Percentiles rank a stretch among this genome's conserved stretches.
These are phyloP conservation scores for Trimorus sp. DNA, from an alignment of 2,888 invertebrate genomes.

Conservation along the genomic window DNA sequence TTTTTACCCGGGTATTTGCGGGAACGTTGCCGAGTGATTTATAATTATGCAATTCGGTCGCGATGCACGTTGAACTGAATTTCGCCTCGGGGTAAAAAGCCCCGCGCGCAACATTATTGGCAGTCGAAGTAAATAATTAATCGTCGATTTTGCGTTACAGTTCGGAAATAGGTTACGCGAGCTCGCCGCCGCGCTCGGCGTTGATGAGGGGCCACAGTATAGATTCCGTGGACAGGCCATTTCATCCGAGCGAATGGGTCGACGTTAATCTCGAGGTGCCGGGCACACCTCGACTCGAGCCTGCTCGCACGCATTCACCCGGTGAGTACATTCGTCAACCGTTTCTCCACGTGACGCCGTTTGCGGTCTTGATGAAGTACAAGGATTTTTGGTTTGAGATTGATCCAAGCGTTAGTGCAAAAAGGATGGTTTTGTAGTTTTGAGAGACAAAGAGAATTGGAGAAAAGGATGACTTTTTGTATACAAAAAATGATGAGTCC, in stretches of 20 bases:
- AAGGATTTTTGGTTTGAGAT: no score
- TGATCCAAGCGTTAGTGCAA: no score
- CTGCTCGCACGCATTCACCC: constrained; percentile 74
- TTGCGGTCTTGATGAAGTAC: neutral
- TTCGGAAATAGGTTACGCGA: constrained; percentile 80
- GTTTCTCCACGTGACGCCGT: neutral
- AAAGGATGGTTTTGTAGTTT: no score
- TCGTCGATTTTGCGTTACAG: constrained; percentile 66
- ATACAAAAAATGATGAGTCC: no score
- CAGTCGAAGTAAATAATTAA: constrained; percentile 44
- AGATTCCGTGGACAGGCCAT: constrained; percentile 80
- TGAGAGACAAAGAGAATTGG: no score
- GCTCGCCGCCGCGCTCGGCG: constrained; percentile 77
- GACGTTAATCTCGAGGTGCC: constrained; percentile 83
- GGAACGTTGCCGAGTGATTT: constrained; percentile 9
- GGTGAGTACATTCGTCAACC: constrained; percentile 47
- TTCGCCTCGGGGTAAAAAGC: constrained; percentile 19
- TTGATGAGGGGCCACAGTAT: constrained; percentile 78
- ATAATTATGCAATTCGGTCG: constrained; percentile 30
- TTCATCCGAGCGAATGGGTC: constrained; percentile 83
- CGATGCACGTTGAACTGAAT: constrained; percentile 29
- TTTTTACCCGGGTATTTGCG: no score
- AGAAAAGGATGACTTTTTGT: no score
- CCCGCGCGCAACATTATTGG: constrained; percentile 12
- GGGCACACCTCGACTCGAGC: constrained; percentile 78